Percentiles rank a stretch among this genome's conserved stretches.
These are phyloP conservation scores for Pemphigus obesinymphae DNA, from an alignment of 1,140 invertebrate species.

Conservation along the genomic window DNA sequence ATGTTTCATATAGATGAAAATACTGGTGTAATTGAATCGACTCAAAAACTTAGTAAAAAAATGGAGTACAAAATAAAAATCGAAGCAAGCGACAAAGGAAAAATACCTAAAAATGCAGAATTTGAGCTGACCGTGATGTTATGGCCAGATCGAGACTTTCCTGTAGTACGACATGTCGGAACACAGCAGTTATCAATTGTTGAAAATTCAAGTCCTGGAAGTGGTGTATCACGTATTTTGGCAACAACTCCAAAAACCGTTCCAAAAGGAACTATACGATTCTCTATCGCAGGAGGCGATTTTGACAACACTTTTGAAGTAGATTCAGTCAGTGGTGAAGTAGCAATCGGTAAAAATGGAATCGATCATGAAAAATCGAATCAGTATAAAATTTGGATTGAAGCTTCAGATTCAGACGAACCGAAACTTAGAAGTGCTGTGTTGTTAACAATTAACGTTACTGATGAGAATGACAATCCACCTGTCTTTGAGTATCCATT, in stretches of 20 bases:
- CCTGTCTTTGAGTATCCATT: conserved; percentile 73
- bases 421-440: conserved; percentile 72
- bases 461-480: conserved; percentile 86
- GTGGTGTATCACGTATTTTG: conserved; percentile 64
- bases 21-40: conserved; percentile 77
- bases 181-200: conserved; percentile 68
- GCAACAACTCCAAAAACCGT: conserved; percentile 71
- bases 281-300: conserved; percentile 86
- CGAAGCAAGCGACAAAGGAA: conserved; percentile 66
- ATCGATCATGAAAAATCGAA: conserved; percentile 84
- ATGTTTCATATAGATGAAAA: conserved; percentile 71
- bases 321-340: conserved; percentile 70
- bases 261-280: conserved; percentile 63
- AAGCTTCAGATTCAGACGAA: conserved; percentile 78
- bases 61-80: conserved; percentile 65
- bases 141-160: conserved; percentile 68
- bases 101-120: conserved; percentile 58
- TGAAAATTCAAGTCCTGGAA: conserved; percentile 72
- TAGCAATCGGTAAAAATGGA: conserved; percentile 68
- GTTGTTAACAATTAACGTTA: conserved; percentile 76
- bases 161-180: conserved; percentile 63
- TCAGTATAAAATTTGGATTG: conserved; percentile 86
- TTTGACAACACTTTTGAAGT: conserved; percentile 78
- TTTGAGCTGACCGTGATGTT: conserved; percentile 66
- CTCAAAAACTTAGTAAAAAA: conserved; percentile 51